Evolutionary conservation across 1,140 invertebrate species (phyloP).

Genomic region (Adoxophyes honmai): DNA sequence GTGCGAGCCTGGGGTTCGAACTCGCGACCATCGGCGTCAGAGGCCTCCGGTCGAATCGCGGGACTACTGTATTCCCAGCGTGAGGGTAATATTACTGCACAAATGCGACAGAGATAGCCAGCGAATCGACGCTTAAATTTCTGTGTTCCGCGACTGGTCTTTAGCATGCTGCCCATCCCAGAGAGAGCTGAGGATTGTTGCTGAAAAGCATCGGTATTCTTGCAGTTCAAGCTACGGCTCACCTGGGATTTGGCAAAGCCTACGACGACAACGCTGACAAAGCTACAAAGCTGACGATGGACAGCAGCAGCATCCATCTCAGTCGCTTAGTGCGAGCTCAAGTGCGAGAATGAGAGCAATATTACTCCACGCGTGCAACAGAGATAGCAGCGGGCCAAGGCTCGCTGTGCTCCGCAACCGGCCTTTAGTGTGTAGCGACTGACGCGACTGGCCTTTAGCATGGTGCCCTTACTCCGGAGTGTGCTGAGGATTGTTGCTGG

Average conservation of each 20-base stretch:
- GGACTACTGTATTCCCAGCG: too few species aligned
- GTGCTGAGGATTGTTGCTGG: too few species aligned
- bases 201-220: too few species aligned
- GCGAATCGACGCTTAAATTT: background rate
- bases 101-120: background rate
- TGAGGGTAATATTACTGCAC: conserved; percentile 91
- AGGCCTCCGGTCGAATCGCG: too few species aligned
- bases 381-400: background rate
- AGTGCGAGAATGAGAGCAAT: conserved; percentile 96
- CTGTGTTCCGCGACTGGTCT: background rate
- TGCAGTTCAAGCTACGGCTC: background rate
- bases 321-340: too few species aligned
- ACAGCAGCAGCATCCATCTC: conserved; percentile 96
- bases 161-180: too few species aligned
- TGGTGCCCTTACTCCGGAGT: too few species aligned
- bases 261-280: too few species aligned
- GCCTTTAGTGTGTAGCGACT: conserved; percentile 97
- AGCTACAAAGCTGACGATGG: conserved; percentile 99
- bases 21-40: too few species aligned
- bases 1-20: too few species aligned
- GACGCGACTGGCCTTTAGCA: too few species aligned
- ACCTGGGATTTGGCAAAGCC: conserved; percentile 97
- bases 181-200: too few species aligned
- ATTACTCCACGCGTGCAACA: conserved; percentile 79
- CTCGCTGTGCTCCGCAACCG: conserved; percentile 77